Conservation (phyloP, 1,140 invertebrate genomes). For the Archivesica marissinica region DNA sequence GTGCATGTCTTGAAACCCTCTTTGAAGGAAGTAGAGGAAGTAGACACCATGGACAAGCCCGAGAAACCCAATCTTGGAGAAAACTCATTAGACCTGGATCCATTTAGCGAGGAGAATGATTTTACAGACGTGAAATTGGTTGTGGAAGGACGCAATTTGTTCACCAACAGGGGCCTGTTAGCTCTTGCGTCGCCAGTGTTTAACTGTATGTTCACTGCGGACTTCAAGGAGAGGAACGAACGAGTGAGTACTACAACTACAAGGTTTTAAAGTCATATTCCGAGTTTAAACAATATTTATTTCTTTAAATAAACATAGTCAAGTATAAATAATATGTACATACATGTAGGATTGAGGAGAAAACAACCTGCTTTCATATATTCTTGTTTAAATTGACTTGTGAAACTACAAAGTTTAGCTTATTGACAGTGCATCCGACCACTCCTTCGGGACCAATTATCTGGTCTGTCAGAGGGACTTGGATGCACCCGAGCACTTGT, state of each 20-base stretch:
- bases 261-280: neutral
- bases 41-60: neutral
- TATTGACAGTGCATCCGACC: neutral
- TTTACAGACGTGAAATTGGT: conserved; percentile 39
- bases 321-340: no score
- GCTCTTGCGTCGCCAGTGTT: conserved; percentile 52
- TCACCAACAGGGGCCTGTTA: conserved; percentile 20
- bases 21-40: neutral
- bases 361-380: neutral
- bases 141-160: conserved; percentile 16
- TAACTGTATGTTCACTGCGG: conserved; percentile 50
- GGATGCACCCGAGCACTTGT: no score
- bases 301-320: no score
- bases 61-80: neutral
- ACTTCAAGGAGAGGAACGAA: conserved; percentile 39
- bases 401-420: neutral
- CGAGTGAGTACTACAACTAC: neutral
- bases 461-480: no score
- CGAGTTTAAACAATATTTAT: no score
- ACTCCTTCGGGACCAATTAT: no score
- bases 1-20: neutral
- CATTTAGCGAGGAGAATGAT: conserved; percentile 22
- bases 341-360: no score
- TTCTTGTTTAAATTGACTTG: neutral
- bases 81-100: neutral